Base-by-base conservation (phyloP, 2,888 invertebrate species). In the Agrotis ipsilon region DNA sequence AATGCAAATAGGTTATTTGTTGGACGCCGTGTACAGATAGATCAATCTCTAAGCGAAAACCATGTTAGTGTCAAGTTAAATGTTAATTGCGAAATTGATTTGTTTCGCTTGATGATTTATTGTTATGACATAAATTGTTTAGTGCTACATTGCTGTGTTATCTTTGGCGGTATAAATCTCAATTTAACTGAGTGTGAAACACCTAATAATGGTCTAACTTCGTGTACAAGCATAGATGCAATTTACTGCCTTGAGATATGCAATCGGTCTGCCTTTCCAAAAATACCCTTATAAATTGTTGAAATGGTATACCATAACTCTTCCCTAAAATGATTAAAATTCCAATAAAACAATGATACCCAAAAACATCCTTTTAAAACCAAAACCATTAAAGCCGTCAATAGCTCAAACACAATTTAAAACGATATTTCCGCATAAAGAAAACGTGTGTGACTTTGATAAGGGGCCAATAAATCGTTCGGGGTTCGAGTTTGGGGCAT, bases 401-500 rank as follows among this genome's bases (percentile, higher is more conserved):
- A 84, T 80, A 68, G 62, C 62, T 71, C 65, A 76, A 76, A 74
- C 68, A 83, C 51, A 77, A 74, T 76, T 82, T 74, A 78, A 72
- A 85, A 78, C 69, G 68, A 83, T 81, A 87, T 86, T 84, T 83
- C 78, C 71, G 80, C 85, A 87, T 83, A 86, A 90, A 90, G 89
- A 89, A 90, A 91, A 89, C 88, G 88, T 90, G 90, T 89, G 90
- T 92, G 92, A 91, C 89, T 89, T 90, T 91, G 92, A 93, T 94
- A 93, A 92, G 91, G 89, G 89, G 78, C 90, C 92, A 90, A 94
- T 95, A 94, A 94, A 94, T 94, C 90, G 90, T 82, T 85, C 80
- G 83, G 86, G 88, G 87, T 87, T 89, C 85, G 88, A 88, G 87
- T 88, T 89, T 85, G 88, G 87, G 87, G 88, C 91, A 89, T 89